Percentiles rank a stretch among this genome's conserved stretches.
Conservation (phyloP, 1,140 invertebrate species). For the Varroa destructor region DNA sequence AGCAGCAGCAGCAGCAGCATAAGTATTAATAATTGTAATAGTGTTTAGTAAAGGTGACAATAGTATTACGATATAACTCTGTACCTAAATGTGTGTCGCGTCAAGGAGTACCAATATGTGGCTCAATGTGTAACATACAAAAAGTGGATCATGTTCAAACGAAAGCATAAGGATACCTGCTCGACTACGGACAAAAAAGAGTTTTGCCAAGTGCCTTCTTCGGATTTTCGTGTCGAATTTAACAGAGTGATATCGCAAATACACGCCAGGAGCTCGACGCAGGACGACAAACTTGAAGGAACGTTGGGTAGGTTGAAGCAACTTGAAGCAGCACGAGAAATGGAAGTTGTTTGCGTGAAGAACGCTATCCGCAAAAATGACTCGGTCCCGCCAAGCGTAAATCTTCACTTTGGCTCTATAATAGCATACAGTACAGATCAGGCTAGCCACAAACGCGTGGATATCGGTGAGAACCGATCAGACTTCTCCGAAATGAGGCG, state of each 20-base stretch:
- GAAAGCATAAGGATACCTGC: too few relatives aligned
- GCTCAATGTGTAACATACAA: too few relatives aligned
- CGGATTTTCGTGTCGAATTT: conserved; percentile 21
- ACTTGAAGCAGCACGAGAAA: conserved; percentile 8
- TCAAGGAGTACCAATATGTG: too few relatives aligned
- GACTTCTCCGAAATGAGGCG: conserved; percentile 26
- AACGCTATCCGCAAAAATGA: conserved; percentile 7
- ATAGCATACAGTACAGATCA: conserved; percentile 19
- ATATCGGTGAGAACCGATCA: conserved; percentile 12
- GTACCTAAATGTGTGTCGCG: too few relatives aligned
- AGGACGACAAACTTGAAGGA: background rate
- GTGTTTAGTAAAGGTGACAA: too few relatives aligned
- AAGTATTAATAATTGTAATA: too few relatives aligned
- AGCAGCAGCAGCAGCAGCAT: too few relatives aligned
- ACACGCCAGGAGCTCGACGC: background rate
- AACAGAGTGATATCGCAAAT: conserved; percentile 23
- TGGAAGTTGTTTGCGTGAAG: conserved; percentile 27
- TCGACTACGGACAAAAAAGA: too few relatives aligned
- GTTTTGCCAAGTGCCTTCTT: background rate
- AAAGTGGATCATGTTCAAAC: too few relatives aligned
- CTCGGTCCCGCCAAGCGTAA: background rate
- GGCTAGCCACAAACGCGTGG: background rate
- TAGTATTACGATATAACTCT: too few relatives aligned
- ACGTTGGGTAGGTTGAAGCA: background rate
- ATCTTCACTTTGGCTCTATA: conserved; percentile 15